Evolutionary conservation across 2,113 vertebrate genomes (phyloP), one percentile per base, ranked within the genome.

Genomic region (Prietella phreatophila): DNA sequence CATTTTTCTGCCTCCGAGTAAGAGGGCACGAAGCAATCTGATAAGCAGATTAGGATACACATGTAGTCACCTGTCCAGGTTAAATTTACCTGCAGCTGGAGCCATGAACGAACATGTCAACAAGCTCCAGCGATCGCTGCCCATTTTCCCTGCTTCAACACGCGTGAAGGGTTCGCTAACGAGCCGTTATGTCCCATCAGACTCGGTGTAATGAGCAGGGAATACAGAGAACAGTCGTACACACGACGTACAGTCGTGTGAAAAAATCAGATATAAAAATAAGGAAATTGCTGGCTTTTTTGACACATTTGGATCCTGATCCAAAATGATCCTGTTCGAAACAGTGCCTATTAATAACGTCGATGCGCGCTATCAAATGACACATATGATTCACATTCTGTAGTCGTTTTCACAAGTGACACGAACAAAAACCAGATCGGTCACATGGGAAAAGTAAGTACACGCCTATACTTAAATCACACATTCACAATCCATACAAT

Each of bases 21-120:
- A 83, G 60, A 86, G 4, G 2, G 39, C 33, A 47, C 42, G 55
- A 33, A 58, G 53, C 14, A 61, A 39, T 22, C 73, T 60, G 87
- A 88, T 84, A 78, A 78, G 86, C 55, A 84, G 86, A 75, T 88
- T 82, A 85, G 60, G 84, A 86, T 83, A 50, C 60, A 47, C 86
- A 75, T 69, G 82, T 27, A 56, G 69, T 60, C 85, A 78, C 85
- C 69, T 82, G 86, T 76, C 83, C 61, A 55, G 4, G 22, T 55
- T 11, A 30, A n/a, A 11, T 84, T 27, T 30, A 84, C 30, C 30
- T 20, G 33, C 60, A 42, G 50, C 63, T 55, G 50, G 9, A 56
- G 69, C 50, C 63, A 58, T 65, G 61, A 84, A 39, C 1, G 2
- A 67, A 79, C 85, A 78, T 17, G 56, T 85, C 53, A 30, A 86